phyloP scores from a whole-genome alignment of 2,888 invertebrate species.

The Zaprionus obscuricornis region DNA sequence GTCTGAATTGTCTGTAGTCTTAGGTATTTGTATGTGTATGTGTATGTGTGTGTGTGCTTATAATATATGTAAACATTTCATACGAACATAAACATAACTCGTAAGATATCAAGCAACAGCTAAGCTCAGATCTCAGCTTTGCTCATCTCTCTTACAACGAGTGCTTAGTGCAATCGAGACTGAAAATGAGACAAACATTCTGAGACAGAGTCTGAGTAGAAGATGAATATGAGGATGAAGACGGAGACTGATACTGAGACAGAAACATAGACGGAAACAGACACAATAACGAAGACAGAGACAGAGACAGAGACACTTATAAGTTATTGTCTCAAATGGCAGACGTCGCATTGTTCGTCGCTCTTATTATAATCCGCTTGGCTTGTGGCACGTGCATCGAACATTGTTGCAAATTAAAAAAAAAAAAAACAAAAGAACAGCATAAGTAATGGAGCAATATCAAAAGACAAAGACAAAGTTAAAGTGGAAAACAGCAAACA shows the following conservation, averaged over 20 bases:
- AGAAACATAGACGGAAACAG: not conserved
- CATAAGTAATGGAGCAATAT: slow-evolving; percentile 66
- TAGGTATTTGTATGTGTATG: too few relatives aligned
- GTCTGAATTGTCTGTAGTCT: too few relatives aligned
- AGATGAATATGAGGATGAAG: too few relatives aligned
- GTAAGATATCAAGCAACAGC: too few relatives aligned
- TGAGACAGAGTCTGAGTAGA: not conserved
- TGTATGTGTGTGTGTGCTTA: too few relatives aligned
- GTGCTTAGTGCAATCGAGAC: slow-evolving; percentile 11
- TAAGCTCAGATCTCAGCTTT: too few relatives aligned
- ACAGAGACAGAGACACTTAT: slow-evolving; percentile 8
- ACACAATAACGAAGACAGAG: too few relatives aligned
- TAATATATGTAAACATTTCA: too few relatives aligned
- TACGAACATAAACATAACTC: too few relatives aligned
- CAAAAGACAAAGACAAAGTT: not conserved
- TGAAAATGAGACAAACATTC: not conserved
- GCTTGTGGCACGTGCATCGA: slow-evolving; percentile 62
- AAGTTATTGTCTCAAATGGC: slow-evolving; percentile 24
- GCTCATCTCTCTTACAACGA: not conserved
- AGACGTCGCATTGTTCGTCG: slow-evolving; percentile 36
- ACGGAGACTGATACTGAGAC: not conserved
- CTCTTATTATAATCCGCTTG: slow-evolving; percentile 8
- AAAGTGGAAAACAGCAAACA: not conserved
- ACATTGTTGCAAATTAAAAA: slow-evolving; percentile 67
- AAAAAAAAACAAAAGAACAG: too few relatives aligned